A percentile compares a stretch with the other conserved stretches of the same genome.
These are phyloP conservation scores for Oncorhynchus kisutch DNA, from an alignment of 2,113 vertebrate genomes.

Conservation along the genomic window DNA sequence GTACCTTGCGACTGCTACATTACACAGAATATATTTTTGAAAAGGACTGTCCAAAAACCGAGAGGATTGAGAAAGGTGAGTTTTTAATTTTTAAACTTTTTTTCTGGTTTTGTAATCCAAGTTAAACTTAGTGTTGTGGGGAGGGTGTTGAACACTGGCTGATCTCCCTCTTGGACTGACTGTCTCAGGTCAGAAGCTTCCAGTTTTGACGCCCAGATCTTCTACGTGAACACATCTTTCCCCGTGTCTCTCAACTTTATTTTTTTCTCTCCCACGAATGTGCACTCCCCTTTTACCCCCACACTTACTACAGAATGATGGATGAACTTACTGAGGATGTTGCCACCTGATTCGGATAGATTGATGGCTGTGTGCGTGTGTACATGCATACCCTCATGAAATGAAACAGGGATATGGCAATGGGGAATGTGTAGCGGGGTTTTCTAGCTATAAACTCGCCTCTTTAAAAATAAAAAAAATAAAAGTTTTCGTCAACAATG, in stretches of 20 bases:
- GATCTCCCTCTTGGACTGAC: background rate
- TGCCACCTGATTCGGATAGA: background rate
- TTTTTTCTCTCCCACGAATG: conserved; percentile 49
- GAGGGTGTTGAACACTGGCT: background rate
- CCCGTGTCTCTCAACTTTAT: too few relatives aligned
- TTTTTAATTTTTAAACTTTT: background rate
- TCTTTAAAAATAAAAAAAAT: background rate
- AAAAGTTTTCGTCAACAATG: background rate
- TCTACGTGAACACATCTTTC: background rate
- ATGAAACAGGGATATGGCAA: background rate
- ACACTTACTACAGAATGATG: conserved; percentile 16
- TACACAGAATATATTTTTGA: conserved; percentile 86
- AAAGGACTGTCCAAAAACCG: conserved; percentile 50
- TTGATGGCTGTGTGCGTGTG: background rate
- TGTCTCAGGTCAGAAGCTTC: conserved; percentile 20
- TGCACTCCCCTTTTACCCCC: conserved; percentile 34
- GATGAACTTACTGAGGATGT: background rate
- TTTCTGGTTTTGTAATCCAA: conserved; percentile 27
- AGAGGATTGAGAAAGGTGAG: conserved; percentile 18
- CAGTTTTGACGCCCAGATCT: conserved; percentile 11
- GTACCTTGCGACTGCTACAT: conserved; percentile 75
- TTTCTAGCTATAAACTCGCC: background rate
- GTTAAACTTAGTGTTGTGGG: conserved; percentile 43
- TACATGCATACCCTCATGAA: background rate
- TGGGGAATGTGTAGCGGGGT: background rate